These are phyloP conservation scores for Paramormyrops hopkinsi DNA, from an alignment of 2,797 vertebrate genomes.

Conservation along the genomic window DNA sequence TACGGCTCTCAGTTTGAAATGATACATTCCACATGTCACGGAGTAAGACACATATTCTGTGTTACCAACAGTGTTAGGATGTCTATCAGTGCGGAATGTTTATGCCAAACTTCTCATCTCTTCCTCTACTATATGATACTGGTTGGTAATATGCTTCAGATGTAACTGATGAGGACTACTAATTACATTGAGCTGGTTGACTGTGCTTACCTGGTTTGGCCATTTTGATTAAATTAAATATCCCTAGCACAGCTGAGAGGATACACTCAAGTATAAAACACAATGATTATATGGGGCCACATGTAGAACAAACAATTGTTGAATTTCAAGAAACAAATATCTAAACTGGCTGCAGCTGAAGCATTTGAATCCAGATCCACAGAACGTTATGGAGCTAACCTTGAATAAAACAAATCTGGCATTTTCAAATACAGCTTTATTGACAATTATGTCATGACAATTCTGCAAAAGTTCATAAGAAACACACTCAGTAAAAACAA, in stretches of 20 bases:
- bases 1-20: not conserved
- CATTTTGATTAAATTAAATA: not conserved
- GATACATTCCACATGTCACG: not conserved
- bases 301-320: not conserved
- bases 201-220: not conserved
- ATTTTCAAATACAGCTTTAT: not conserved
- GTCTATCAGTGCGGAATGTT: not conserved
- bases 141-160: not conserved
- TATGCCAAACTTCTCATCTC: not conserved
- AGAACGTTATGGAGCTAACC: not conserved
- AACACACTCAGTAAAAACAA: constrained; percentile 3
- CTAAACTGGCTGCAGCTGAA: not conserved
- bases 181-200: not conserved
- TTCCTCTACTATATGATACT: not conserved
- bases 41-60: not conserved
- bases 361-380: not conserved
- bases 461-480: constrained; percentile 4
- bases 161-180: not conserved
- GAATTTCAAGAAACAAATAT: not conserved
- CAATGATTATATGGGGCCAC: not conserved
- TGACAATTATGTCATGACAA: not conserved
- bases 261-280: not conserved
- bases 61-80: not conserved
- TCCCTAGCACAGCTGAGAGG: not conserved
- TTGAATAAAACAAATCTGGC: constrained; percentile 24